These are phyloP conservation scores for Hippolais icterina DNA, from an alignment of 2,113 vertebrate genomes.

Conservation along the genomic window DNA sequence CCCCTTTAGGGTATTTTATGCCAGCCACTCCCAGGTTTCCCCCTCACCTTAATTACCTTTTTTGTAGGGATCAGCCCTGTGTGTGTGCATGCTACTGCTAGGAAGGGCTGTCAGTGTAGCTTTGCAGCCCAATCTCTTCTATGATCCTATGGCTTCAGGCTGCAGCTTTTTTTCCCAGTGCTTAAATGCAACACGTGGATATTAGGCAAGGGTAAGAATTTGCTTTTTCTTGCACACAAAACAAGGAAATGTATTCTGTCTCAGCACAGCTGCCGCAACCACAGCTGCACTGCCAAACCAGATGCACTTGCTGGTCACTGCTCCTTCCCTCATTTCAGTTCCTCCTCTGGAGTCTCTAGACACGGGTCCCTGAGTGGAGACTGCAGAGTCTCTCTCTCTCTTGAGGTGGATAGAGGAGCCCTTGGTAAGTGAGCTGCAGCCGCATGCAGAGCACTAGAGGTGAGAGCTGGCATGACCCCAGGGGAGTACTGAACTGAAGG, in stretches of 20 bases:
- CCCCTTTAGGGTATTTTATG: conserved; percentile 4
- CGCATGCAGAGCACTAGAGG: accelerated
- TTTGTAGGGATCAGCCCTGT: background rate
- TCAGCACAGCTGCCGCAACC: accelerated
- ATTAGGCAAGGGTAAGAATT: background rate
- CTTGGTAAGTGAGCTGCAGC: background rate
- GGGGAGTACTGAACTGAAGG: accelerated
- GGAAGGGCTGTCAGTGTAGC: background rate
- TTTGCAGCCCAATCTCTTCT: background rate
- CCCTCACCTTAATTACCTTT: conserved; percentile 25
- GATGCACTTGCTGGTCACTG: background rate
- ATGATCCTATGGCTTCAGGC: background rate
- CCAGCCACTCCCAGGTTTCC: conserved; percentile 29
- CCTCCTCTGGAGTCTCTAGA: background rate
- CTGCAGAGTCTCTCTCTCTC: background rate
- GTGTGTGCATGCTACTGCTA: background rate
- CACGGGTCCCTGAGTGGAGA: background rate
- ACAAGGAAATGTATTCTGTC: background rate
- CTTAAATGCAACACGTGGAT: background rate
- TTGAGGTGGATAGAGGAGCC: background rate
- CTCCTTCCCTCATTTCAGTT: background rate
- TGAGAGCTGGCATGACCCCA: background rate
- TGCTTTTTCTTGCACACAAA: background rate
- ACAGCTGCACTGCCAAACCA: background rate
- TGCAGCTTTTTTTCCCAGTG: background rate